These are phyloP conservation scores for Meloidogyne chitwoodi DNA, from an alignment of 1,140 invertebrate species.

Conservation along the genomic window DNA sequence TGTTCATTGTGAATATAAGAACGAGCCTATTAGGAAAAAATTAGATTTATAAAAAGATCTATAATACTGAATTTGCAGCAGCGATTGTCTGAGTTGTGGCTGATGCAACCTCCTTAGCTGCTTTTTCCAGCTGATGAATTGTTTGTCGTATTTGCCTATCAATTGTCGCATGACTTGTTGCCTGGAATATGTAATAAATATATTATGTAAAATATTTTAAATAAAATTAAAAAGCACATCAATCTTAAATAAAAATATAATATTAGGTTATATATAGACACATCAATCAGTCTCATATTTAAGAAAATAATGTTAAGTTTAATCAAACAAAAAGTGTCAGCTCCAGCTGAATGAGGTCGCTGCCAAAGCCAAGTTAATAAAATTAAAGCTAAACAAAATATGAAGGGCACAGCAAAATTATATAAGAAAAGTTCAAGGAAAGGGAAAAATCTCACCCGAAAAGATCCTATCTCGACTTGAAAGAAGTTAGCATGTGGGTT, in stretches of 20 bases:
- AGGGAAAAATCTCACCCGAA: background rate
- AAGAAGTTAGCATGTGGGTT: background rate
- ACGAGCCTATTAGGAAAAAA: background rate
- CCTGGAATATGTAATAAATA: no score
- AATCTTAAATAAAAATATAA: constrained; percentile 7
- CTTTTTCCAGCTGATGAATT: constrained; percentile 72
- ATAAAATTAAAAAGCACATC: background rate
- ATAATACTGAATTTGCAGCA: constrained; percentile 50
- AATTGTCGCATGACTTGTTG: constrained; percentile 76
- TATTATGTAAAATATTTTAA: background rate
- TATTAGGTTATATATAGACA: background rate
- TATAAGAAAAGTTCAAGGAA: background rate
- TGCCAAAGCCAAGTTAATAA: background rate
- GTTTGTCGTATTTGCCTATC: constrained; percentile 76
- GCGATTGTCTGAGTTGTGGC: constrained; percentile 80
- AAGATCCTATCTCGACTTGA: background rate
- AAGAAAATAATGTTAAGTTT: background rate
- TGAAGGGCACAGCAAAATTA: background rate
- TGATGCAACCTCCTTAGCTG: constrained; percentile 79
- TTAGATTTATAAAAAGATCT: background rate
- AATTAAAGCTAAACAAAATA: background rate
- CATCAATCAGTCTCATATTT: background rate
- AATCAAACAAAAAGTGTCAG: background rate
- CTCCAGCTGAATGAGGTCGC: background rate
- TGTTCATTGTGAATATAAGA: constrained; percentile 33